Conservation (phyloP, 2,797 vertebrate species). For the Scomberomorus guttatus region DNA sequence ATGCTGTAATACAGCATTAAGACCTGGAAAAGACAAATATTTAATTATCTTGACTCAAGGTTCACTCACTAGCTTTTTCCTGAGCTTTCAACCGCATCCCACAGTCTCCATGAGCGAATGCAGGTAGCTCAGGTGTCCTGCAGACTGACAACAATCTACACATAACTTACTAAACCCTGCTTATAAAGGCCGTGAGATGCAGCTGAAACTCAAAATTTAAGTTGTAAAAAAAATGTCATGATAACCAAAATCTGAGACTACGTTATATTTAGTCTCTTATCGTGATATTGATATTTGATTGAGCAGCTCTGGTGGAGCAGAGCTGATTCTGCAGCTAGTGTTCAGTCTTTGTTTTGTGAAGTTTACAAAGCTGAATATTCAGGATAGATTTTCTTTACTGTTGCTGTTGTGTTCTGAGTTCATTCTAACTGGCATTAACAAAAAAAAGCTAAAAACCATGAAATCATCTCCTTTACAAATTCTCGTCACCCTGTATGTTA, state of each 20-base stretch:
- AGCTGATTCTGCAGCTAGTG: not conserved
- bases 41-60: not conserved
- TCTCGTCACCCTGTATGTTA: not conserved
- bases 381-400: not conserved
- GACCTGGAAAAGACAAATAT: conserved; percentile 1
- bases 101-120: too few species aligned
- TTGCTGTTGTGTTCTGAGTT: conserved; percentile 7
- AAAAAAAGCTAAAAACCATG: not conserved
- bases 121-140: too few species aligned
- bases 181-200: not conserved
- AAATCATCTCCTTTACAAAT: not conserved
- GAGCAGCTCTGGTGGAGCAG: not conserved
- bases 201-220: not conserved
- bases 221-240: not conserved
- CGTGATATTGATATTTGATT: not conserved
- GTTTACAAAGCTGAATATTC: conserved; percentile 23
- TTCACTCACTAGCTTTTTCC: not conserved
- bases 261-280: not conserved
- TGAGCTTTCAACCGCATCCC: not conserved
- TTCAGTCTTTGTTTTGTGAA: not conserved
- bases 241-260: not conserved
- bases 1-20: not conserved
- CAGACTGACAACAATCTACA: too few species aligned
- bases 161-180: too few species aligned
- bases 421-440: conserved; percentile 26